Base-by-base conservation (phyloP, 2,888 invertebrate genomes). In the Limenitis camilla region DNA sequence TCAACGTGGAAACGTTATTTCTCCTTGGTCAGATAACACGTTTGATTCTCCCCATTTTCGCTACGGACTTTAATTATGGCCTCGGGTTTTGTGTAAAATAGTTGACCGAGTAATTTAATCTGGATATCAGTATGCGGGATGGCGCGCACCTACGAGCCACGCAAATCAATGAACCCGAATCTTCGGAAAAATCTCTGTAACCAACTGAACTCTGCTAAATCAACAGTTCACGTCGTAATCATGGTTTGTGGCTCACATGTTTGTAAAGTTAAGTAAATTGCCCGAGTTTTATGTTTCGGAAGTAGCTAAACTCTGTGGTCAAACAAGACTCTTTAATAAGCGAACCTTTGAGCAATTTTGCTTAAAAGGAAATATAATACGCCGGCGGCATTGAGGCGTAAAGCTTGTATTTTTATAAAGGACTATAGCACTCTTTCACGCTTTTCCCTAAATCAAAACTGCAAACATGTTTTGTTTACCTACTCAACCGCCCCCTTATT, bases 81-180 rank as follows among this genome's bases (percentile, higher is more conserved):
- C 82, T 69, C 77, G 72, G 81, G 85, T 86, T 83, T 85, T 84
- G 86, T 86, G 85, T 86, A 82, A 86, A 86, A 85, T 86, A 86
- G 86, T 87, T 86, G 78, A 75, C 62, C 68, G 76, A 83, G 85
- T 85, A 85, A 87, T 86, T 86, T 85, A 84, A 85, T 81, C 83
- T 69, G 77, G 82, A 81, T 77, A 81, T 85, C 83, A 82, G 84
- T 81, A 84, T 75, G 78, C 72, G 71, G 69, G 74, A 75, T 71
- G 76, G 74, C 69, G 71, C 52, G 63, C 72, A 31, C 32, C 56
- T 66, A 78, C 80, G 76, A 71, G 76, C 64, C 52, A 40, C 30
- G 64, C 43, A 59, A 62, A 56, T 63, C 67, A 66, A 70, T 66
- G 64, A 65, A 48, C 58, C 56, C 49, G 50, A 56, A 60, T 50